Conservation (phyloP, 2,888 invertebrate species). For the Apotomis turbidana region DNA sequence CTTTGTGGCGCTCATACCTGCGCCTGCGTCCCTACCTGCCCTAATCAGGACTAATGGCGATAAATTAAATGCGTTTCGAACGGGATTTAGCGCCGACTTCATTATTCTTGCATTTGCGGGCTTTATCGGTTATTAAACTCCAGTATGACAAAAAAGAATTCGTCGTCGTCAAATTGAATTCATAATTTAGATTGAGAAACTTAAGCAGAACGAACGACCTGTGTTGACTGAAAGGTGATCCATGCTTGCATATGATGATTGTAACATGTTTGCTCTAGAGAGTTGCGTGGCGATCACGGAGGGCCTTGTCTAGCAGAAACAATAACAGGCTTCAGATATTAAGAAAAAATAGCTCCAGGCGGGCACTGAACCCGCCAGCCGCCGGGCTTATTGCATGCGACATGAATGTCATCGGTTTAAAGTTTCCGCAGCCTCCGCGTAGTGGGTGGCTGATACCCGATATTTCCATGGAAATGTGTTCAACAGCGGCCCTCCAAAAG, state of each 20-base stretch:
- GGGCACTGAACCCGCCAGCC: conserved; percentile 24
- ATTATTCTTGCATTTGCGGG: conserved; percentile 69
- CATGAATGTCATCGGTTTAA: conserved; percentile 36
- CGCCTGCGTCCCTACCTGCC: conserved; percentile 65
- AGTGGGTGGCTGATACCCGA: conserved; percentile 81
- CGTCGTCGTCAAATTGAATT: neutral
- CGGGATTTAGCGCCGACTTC: conserved; percentile 69
- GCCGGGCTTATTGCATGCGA: conserved; percentile 24
- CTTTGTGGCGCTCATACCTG: conserved; percentile 64
- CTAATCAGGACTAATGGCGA: conserved; percentile 71
- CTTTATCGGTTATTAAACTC: conserved; percentile 52
- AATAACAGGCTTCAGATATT: conserved; percentile 3
- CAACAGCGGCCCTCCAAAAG: conserved; percentile 56
- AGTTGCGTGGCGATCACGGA: conserved; percentile 11
- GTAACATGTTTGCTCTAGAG: neutral
- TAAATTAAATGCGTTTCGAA: conserved; percentile 73
- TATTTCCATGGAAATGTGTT: conserved; percentile 81
- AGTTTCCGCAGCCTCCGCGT: conserved; percentile 50
- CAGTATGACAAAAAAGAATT: conserved; percentile 7
- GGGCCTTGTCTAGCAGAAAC: conserved; percentile 27
- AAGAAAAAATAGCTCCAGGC: conserved; percentile 17
- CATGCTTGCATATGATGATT: neutral
- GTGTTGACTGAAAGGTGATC: neutral
- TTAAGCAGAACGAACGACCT: neutral
- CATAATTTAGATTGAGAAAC: neutral